phyloP scores from a whole-genome alignment of 2,888 invertebrate genomes.

The Loripinus fragilis region DNA sequence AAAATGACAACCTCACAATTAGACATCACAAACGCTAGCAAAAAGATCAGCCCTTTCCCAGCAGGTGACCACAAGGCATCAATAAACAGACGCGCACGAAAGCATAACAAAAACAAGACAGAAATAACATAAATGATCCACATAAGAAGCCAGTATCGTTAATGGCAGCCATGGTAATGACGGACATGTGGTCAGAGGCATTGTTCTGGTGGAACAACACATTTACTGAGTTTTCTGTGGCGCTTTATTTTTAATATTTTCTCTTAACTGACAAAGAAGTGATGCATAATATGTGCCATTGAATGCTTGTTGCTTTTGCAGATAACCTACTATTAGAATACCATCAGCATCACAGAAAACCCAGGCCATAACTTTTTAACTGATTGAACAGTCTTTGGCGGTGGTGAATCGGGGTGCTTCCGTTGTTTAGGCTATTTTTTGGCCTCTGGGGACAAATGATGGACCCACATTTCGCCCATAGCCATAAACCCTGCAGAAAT shows the following conservation, averaged over 20 bases:
- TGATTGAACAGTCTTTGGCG: conserved; percentile 12
- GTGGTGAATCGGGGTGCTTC: not conserved
- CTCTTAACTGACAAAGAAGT: not conserved
- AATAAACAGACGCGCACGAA: no score
- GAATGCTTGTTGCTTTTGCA: not conserved
- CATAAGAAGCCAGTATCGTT: not conserved
- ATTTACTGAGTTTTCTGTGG: not conserved
- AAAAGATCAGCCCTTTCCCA: no score
- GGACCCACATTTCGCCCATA: conserved; percentile 12
- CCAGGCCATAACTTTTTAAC: conserved; percentile 5
- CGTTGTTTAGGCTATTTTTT: no score
- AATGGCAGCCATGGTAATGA: not conserved
- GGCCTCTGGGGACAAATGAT: conserved; percentile 1
- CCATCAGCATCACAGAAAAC: not conserved
- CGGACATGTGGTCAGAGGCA: not conserved
- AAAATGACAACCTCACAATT: no score
- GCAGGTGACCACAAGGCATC: no score
- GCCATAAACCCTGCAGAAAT: conserved; percentile 18
- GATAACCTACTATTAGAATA: not conserved
- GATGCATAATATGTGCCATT: not conserved
- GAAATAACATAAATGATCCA: no score
- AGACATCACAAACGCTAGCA: no score
- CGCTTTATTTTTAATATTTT: not conserved
- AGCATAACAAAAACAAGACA: no score
- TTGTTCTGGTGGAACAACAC: not conserved